A percentile compares a stretch with the other conserved stretches of the same genome.
These are phyloP conservation scores for Alviniconcha marisindica DNA, from an alignment of 1,140 invertebrate species.

Conservation along the genomic window DNA sequence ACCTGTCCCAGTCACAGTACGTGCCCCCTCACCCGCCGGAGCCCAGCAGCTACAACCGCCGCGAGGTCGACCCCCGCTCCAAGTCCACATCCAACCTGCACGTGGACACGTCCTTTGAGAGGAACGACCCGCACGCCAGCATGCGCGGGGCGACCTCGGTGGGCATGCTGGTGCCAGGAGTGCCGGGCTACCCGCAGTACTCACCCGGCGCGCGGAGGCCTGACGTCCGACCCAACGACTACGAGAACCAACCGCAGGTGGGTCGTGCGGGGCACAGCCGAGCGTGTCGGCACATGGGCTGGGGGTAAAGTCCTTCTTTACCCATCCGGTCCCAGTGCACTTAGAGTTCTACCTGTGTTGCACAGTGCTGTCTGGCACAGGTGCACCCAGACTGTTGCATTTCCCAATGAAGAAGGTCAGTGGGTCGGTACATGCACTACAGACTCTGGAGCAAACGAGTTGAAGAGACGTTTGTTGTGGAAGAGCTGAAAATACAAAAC, in stretches of 20 bases:
- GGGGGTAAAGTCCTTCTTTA: too few species aligned
- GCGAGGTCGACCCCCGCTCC: constrained; percentile 62
- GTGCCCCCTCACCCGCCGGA: constrained; percentile 31
- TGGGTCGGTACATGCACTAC: too few species aligned
- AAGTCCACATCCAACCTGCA: constrained; percentile 70
- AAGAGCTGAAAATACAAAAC: too few species aligned
- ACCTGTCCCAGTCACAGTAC: constrained; percentile 42
- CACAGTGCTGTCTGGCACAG: too few species aligned
- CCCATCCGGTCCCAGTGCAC: too few species aligned
- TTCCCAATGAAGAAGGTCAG: too few species aligned
- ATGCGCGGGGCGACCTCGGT: constrained; percentile 67
- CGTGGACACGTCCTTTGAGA: constrained; percentile 63
- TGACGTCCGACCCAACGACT: constrained; percentile 60
- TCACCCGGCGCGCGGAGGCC: constrained; percentile 48
- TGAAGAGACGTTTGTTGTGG: too few species aligned
- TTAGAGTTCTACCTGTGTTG: too few species aligned
- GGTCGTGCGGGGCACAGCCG: not conserved
- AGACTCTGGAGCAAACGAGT: too few species aligned
- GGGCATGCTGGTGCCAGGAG: constrained; percentile 56
- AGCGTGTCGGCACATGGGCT: too few species aligned
- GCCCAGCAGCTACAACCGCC: constrained; percentile 41
- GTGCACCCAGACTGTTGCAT: too few species aligned
- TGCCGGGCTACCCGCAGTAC: constrained; percentile 58
- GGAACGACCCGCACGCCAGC: constrained; percentile 40
- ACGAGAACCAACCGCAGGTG: constrained; percentile 64